These are phyloP conservation scores for Eunapius fragilis DNA, from an alignment of 37 sponge, comb jelly and placozoan genomes.

Conservation along the genomic window DNA sequence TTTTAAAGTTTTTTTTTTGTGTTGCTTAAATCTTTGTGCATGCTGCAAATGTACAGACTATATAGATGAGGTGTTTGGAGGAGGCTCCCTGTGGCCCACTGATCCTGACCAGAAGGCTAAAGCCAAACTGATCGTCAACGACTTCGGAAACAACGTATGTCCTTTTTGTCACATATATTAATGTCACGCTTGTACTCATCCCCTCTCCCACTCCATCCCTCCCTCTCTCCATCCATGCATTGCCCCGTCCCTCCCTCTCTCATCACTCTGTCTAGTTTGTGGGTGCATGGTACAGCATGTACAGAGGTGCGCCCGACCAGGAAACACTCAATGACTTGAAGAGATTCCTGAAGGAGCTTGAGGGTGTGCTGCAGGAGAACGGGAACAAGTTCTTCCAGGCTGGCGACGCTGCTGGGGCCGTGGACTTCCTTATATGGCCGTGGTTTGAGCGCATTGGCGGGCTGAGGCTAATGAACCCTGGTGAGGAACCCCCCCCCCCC, in stretches of 20 bases:
- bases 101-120: constrained; percentile 59
- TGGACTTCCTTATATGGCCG: constrained; percentile 71
- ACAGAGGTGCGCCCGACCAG: constrained; percentile 18
- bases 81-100: constrained; percentile 36
- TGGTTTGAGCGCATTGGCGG: constrained; percentile 69
- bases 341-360: constrained; percentile 38
- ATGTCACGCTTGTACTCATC: neutral
- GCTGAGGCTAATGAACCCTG: constrained; percentile 7
- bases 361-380: constrained; percentile 32
- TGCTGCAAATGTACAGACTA: constrained; percentile 72
- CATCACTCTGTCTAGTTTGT: constrained; percentile 41
- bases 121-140: constrained; percentile 39
- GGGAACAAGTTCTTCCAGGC: constrained; percentile 42
- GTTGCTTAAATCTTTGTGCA: no score
- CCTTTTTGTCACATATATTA: neutral
- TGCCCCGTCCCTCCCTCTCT: neutral
- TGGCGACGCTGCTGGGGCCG: constrained; percentile 42
- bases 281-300: constrained; percentile 57
- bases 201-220: no score
- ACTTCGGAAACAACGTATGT: constrained; percentile 62
- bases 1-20: neutral
- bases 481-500: constrained; percentile 16
- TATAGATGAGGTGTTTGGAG: constrained; percentile 67
- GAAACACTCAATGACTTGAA: neutral
- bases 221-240: neutral